Evolutionary conservation across 2,797 vertebrate genomes (phyloP), one percentile per base, ranked within the genome.

Genomic region (Oreonectes daqikongensis): DNA sequence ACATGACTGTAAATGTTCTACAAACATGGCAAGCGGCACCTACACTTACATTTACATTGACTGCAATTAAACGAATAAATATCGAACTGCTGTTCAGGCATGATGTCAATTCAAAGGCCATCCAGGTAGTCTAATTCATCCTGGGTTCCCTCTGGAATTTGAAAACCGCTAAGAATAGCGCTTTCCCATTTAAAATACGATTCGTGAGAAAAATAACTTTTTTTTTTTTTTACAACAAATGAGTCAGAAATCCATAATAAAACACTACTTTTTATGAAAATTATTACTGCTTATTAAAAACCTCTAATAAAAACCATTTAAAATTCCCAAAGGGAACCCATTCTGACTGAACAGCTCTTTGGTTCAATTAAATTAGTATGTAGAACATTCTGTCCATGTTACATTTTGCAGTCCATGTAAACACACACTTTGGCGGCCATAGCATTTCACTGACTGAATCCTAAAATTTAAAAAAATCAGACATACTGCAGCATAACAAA

Each of bases 41-140:
- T 42, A 28, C 44, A 38, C 6, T 24, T 35, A 72, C 46, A 72
- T 63, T 72, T 72, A 63, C 57, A 63, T 35, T 35, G 44, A 48
- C 69, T 24, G 26, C 55, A 72, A 32, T 72, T 22, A 32, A 17
- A 60, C 1, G 18, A 68, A 14, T 14, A 4, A 57, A 57, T 57
- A 57, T n/a, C 12, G 24, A 26, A 55, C 53, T 5, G 12, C 22
- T 7, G 10, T 53, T 53, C 14, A 57, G 53, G 15, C 12, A 28
- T 28, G 53, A 26, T 26, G 53, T 28, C 5, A 26, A 24, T 53
- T 24, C 1, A 22, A 22, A 57, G 53, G 12, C 1, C 12, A 28
- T 15, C 12, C 53, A 2, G 14, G 14, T 4, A 57, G 22, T 24
- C 22, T 57, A 57, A 28, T 57, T 7, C 24, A 57, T 57, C 53